These are phyloP conservation scores for Mungos mungo DNA, from an alignment of 2,113 vertebrate genomes.

Conservation along the genomic window DNA sequence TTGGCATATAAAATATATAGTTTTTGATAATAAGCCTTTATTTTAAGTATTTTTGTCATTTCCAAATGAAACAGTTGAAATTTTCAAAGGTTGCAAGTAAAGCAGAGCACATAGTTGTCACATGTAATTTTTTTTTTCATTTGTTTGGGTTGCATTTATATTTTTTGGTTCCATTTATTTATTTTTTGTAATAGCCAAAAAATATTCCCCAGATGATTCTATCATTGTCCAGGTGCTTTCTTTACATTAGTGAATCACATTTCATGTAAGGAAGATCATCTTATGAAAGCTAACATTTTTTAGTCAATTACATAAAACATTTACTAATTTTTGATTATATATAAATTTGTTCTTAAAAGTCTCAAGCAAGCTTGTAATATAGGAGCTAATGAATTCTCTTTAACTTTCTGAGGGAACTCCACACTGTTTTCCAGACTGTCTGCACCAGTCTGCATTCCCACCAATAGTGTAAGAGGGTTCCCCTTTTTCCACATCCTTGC, in stretches of 20 bases:
- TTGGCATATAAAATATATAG: background rate
- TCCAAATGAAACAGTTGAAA: background rate
- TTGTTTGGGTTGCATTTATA: too few relatives aligned
- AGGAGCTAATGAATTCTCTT: conserved; percentile 33
- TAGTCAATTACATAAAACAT: conserved; percentile 67
- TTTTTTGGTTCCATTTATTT: too few relatives aligned
- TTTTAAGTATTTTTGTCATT: conserved; percentile 22
- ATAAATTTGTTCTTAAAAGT: conserved; percentile 56
- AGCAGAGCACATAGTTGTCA: background rate
- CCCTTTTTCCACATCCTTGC: too few relatives aligned
- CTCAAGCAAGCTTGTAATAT: conserved; percentile 48
- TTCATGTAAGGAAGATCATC: conserved; percentile 43
- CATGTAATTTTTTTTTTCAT: too few relatives aligned
- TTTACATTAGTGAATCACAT: conserved; percentile 58
- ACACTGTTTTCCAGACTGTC: too few relatives aligned
- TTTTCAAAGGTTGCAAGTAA: conserved; percentile 37
- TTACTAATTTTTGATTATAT: conserved; percentile 65
- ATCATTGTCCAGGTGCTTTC: conserved; percentile 47
- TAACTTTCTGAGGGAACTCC: too few relatives aligned
- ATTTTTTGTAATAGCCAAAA: background rate
- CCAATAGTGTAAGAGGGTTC: too few relatives aligned
- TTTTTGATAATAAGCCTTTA: conserved; percentile 2
- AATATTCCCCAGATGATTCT: conserved; percentile 27
- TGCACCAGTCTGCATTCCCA: too few relatives aligned
- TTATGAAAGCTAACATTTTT: conserved; percentile 62